Base-by-base conservation (phyloP, 1,140 invertebrate genomes). In the Apis dorsata region DNA sequence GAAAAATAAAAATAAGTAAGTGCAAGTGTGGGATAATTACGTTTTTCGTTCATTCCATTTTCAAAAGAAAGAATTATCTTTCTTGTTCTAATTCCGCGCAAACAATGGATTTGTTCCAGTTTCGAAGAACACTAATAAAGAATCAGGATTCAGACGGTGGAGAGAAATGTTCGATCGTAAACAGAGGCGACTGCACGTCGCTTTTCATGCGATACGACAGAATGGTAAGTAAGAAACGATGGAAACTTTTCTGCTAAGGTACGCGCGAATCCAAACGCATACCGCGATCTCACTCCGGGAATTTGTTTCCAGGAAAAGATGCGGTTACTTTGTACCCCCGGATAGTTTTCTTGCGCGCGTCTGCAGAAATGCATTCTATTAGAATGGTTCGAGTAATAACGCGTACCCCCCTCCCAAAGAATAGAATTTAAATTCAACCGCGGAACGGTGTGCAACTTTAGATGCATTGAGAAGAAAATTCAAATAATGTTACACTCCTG, bases 221-320 rank as follows among this genome's bases (percentile, higher is more conserved):
- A 1, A 5, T 24, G 24, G n/a, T 24, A 53, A 13, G 78, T 62
- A 81, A 81, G 79, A 66, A 81, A 81, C 71, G 72, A 24, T 44
- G 55, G 73, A 77, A 82, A 82, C 63, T 82, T 82, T 77, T 68
- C 80, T 68, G 80, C 65, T 69, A 60, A 77, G 72, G 34, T 77
- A 69, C 80, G 73, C 73, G 80, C 73, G 73, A 82, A 69, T 77
- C 55, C 65, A 15, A 12, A 44, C 74, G 80, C 63, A 77, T 66
- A 69, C 73, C 65, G 3, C 73, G 63, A 51, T 60, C 53, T 53
- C 51, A 11, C 80, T 51, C 21, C n/a, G 55, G 63, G 55, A 77
- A 82, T 82, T 82, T 77, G 55, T 82, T 82, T 55, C 74, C 71
- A 4, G 44, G 28, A 75, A 75, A 74, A 66, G 71, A 75, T 24